Percentiles rank a stretch among this genome's conserved stretches.
Conservation (phyloP, 2,797 vertebrate genomes). For the Sebastiscus tertius region DNA sequence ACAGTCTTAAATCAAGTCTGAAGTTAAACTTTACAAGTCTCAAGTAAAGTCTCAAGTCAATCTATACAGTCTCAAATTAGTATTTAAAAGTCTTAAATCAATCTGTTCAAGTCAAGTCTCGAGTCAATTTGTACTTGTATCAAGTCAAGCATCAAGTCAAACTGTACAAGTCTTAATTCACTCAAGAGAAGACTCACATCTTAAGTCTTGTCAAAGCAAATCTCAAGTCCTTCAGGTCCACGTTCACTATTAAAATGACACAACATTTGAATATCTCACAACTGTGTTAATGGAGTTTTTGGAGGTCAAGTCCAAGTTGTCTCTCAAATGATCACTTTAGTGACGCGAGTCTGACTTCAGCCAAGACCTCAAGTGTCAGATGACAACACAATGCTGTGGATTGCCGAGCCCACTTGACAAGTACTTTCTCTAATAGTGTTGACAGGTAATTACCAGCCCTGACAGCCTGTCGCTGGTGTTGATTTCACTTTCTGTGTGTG, state of each 20-base stretch:
- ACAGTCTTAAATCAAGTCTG: neutral
- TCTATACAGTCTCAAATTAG: neutral
- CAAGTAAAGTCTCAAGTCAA: neutral
- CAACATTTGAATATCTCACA: neutral
- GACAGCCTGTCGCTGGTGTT: too few species aligned
- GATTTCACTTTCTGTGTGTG: rapidly evolving
- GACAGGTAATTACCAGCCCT: neutral
- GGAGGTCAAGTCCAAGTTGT: neutral
- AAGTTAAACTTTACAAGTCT: neutral
- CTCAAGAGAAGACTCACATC: neutral
- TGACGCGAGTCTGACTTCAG: neutral
- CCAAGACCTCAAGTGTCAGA: neutral
- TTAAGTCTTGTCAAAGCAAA: neutral
- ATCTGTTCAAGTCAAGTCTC: neutral
- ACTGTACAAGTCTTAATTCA: neutral
- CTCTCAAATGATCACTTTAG: neutral
- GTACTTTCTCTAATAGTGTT: neutral
- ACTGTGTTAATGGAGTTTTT: neutral
- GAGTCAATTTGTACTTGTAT: neutral
- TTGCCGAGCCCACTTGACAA: neutral
- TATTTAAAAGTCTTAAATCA: neutral
- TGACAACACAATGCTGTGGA: neutral
- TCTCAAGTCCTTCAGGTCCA: neutral
- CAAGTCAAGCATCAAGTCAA: neutral
- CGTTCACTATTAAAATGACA: neutral